Conservation (phyloP, 2,888 invertebrate species). For the Drosophila parthenogenetica region DNA sequence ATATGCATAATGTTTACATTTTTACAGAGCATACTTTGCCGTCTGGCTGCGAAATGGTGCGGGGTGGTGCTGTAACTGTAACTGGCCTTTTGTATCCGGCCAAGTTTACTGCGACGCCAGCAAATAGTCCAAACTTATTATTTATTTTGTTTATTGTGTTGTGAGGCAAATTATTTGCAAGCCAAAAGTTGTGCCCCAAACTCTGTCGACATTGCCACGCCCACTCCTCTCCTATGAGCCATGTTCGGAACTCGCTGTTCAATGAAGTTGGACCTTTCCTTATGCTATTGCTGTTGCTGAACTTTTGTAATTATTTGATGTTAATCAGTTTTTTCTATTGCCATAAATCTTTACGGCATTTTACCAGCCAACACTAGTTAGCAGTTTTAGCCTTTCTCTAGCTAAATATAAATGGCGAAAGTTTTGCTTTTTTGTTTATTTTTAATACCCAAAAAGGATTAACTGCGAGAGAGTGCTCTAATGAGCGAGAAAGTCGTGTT, state of each 20-base stretch:
- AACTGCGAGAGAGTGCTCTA: conserved; percentile 16
- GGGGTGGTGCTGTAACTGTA: conserved; percentile 11
- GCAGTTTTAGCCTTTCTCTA: background rate
- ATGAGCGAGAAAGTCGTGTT: conserved; percentile 26
- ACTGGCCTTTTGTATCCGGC: conserved; percentile 44
- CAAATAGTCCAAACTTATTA: conserved; percentile 71
- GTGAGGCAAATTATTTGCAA: conserved; percentile 81
- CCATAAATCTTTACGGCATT: conserved; percentile 62
- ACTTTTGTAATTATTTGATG: conserved; percentile 83
- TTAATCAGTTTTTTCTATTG: conserved; percentile 73
- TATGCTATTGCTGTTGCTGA: conserved; percentile 67
- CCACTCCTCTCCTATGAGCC: background rate
- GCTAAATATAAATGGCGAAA: conserved; percentile 50
- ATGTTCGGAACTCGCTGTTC: conserved; percentile 43
- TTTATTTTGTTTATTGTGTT: conserved; percentile 82
- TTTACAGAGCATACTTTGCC: conserved; percentile 54
- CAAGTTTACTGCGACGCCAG: conserved; percentile 73
- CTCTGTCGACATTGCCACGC: conserved; percentile 10
- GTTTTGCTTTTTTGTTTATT: conserved; percentile 23
- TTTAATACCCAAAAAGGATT: conserved; percentile 9
- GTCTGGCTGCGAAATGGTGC: conserved; percentile 1
- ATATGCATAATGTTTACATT: conserved; percentile 82
- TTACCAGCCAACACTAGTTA: conserved; percentile 28
- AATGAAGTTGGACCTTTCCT: conserved; percentile 62
- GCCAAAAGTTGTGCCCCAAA: conserved; percentile 63